Base-by-base conservation (phyloP, 2,113 vertebrate genomes). In the Eptatretus burgeri region DNA sequence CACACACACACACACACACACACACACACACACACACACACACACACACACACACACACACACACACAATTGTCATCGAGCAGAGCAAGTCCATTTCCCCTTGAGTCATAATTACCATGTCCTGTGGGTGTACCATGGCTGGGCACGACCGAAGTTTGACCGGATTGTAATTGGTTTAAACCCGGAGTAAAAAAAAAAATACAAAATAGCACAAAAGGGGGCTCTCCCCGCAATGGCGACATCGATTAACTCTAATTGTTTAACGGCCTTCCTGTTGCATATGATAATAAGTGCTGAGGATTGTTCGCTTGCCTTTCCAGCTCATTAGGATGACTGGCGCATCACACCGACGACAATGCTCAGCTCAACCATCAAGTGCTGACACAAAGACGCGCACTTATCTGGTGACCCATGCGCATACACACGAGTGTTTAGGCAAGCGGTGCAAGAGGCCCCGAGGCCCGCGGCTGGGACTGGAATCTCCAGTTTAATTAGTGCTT, bases 171-270 rank as follows among this genome's bases (percentile, higher is more conserved):
- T 60, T 60, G 56, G 56, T 60, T 60, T 60, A 60, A 60, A 17
- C 20, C 56, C 56, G 20, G n/a, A 17, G n/a, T 17, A 60, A 60
- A 60, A n/a, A 60, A 60, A 60, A 60, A 60, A 41, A 41, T 41
- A 41, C 27, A 41, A 41, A 41, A 41, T 41, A 41, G n/a, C 56
- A 60, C 56, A 60, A 60, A 17, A 20, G 56, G n/a, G 56, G 56
- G 2, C 56, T 20, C 20, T 20, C 56, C 56, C n/a, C n/a, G 20
- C n/a, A 20, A n/a, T 20, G 56, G 56, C 56, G n/a, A 60, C 56
- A 60, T 60, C 56, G 56, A 60, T 60, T 60, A 60, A 60, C 56
- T 60, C 56, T 60, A 60, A 60, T 60, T 60, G 56, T 60, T 60
- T 60, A 60, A 60, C 56, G 56, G 56, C 56, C 56, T 60, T 12